Evolutionary conservation across 2,888 invertebrate species (phyloP).

Genomic region (Microctonus hyperodae): DNA sequence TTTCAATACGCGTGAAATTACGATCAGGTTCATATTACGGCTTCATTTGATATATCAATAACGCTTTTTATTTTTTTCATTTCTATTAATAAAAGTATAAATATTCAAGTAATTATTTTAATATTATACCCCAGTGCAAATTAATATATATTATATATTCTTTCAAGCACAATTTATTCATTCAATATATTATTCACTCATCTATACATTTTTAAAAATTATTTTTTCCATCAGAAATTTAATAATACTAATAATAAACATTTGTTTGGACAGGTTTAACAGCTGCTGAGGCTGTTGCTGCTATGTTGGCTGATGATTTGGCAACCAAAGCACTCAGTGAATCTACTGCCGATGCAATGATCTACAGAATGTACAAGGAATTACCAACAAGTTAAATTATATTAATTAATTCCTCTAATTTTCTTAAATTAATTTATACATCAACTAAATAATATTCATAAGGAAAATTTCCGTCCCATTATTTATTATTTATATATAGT

Average conservation of each 20-base stretch:
- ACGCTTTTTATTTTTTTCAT: neutral
- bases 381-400: constrained; percentile 46
- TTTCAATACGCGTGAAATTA: neutral
- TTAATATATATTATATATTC: too few relatives aligned
- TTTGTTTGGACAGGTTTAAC: constrained; percentile 50
- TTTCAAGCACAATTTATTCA: neutral
- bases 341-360: constrained; percentile 53
- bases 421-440: constrained; percentile 1
- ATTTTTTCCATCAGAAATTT: neutral
- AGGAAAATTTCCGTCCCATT: too few relatives aligned
- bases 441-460: neutral
- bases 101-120: neutral
- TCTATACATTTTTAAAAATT: too few relatives aligned
- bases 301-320: constrained; percentile 59
- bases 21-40: neutral
- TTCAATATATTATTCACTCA: neutral
- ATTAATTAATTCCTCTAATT: constrained; percentile 27
- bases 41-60: neutral
- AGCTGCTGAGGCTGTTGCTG: constrained; percentile 61
- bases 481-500: too few relatives aligned
- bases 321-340: constrained; percentile 57
- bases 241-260: neutral
- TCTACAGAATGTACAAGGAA: constrained; percentile 59
- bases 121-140: too few relatives aligned
- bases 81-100: neutral